phyloP scores from a whole-genome alignment of 2,113 vertebrate species.

The Ammodramus savannarum region DNA sequence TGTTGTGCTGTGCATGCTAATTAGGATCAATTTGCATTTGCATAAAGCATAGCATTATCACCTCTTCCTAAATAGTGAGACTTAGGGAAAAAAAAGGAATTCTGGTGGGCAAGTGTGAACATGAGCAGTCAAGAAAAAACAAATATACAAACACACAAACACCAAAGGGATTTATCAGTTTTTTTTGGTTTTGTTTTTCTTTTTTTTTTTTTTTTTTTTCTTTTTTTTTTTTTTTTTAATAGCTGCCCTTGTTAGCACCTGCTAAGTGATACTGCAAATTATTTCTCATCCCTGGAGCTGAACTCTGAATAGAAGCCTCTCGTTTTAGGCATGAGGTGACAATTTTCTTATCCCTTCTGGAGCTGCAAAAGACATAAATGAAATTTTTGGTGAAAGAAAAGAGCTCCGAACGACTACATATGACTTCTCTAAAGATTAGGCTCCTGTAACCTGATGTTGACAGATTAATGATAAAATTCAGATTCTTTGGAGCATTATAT shows the following conservation, averaged over 20 bases:
- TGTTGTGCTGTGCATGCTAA: not conserved
- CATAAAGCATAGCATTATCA: not conserved
- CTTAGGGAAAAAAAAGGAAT: not conserved
- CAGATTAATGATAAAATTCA: not conserved
- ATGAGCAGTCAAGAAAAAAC: not conserved
- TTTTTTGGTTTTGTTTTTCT: too few relatives aligned
- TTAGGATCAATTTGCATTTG: not conserved
- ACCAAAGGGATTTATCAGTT: not conserved
- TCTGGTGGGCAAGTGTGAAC: not conserved
- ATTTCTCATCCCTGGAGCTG: not conserved
- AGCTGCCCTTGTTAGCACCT: not conserved
- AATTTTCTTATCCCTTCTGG: not conserved
- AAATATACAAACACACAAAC: not conserved
- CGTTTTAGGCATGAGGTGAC: not conserved
- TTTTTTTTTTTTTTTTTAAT: not conserved
- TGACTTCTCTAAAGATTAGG: not conserved
- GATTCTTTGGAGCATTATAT: not conserved
- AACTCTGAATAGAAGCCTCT: not conserved
- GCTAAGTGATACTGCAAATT: not conserved
- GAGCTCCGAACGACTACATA: not conserved
- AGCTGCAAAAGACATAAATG: not conserved
- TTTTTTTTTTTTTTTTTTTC: not conserved
- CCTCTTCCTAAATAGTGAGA: not conserved
- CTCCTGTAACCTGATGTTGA: not conserved
- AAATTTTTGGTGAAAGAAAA: not conserved